These are phyloP conservation scores for Picathartes gymnocephalus DNA, from an alignment of 2,113 vertebrate species.

Conservation along the genomic window DNA sequence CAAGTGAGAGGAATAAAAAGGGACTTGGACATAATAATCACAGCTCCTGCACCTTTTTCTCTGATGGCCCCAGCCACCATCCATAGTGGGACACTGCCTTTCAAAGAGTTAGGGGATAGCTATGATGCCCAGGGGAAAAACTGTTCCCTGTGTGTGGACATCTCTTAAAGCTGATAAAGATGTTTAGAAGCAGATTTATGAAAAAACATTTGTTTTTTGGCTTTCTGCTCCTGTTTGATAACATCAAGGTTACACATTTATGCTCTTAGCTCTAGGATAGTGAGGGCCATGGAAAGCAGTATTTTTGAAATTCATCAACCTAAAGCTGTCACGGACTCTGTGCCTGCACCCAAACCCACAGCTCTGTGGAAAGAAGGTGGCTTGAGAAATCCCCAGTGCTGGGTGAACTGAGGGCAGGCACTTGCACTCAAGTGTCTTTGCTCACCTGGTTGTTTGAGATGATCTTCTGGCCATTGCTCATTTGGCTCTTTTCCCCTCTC, in stretches of 20 bases:
- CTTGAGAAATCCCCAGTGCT: neutral
- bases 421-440: neutral
- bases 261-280: neutral
- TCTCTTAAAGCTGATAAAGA: neutral
- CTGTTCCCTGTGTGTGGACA: neutral
- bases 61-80: neutral
- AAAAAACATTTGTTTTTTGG: fast-evolving
- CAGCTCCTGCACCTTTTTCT: neutral
- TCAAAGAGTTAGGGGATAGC: neutral
- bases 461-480: neutral
- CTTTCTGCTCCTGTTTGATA: neutral
- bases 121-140: neutral
- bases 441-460: neutral
- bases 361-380: neutral
- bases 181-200: neutral
- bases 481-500: neutral
- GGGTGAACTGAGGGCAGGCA: neutral
- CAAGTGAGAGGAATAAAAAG: neutral
- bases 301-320: neutral
- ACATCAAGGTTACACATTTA: neutral
- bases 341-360: neutral
- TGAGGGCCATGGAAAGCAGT: neutral
- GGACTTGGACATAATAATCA: neutral
- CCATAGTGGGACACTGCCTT: neutral
- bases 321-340: neutral